Conservation (phyloP, 1,140 invertebrate species). For the Harpegnathos saltator region DNA sequence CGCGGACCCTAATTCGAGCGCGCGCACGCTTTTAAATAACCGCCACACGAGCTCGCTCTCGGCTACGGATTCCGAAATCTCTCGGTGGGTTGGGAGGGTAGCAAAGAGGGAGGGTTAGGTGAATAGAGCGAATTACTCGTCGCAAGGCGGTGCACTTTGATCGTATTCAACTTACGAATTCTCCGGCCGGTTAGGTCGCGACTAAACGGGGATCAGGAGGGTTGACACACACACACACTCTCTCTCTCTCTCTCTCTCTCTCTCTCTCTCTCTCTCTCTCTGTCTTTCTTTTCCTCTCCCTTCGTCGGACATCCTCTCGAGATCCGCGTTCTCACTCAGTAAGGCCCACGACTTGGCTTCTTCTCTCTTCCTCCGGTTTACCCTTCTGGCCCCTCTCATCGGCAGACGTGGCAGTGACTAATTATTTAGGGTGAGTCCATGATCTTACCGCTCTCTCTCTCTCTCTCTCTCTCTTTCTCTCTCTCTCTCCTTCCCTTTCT, state of each 20-base stretch:
- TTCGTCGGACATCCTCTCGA: background rate
- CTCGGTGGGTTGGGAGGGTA: background rate
- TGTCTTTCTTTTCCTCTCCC: background rate
- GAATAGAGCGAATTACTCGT: slow-evolving; percentile 22
- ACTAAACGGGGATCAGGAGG: slow-evolving; percentile 51
- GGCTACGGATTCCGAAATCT: slow-evolving; percentile 34
- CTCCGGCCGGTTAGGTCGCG: slow-evolving; percentile 58
- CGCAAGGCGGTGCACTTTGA: slow-evolving; percentile 59
- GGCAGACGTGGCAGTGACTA: slow-evolving; percentile 84
- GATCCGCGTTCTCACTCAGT: slow-evolving; percentile 22
- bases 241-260: slow-evolving; percentile 41
- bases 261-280: background rate
- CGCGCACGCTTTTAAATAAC: slow-evolving; percentile 51
- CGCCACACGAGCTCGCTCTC: slow-evolving; percentile 11
- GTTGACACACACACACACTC: slow-evolving; percentile 61
- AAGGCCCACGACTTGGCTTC: slow-evolving; percentile 58
- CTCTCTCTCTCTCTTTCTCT: slow-evolving; percentile 19
- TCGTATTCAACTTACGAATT: slow-evolving; percentile 61
- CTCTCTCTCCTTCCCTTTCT: too few relatives aligned
- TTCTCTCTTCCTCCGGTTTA: slow-evolving; percentile 48
- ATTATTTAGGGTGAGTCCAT: slow-evolving; percentile 82
- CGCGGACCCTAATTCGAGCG: slow-evolving; percentile 41
- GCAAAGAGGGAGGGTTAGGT: background rate
- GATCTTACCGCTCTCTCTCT: slow-evolving; percentile 55
- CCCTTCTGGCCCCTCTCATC: slow-evolving; percentile 53